phyloP scores from a whole-genome alignment of 2,888 invertebrate species.

The Microchrysa polita region DNA sequence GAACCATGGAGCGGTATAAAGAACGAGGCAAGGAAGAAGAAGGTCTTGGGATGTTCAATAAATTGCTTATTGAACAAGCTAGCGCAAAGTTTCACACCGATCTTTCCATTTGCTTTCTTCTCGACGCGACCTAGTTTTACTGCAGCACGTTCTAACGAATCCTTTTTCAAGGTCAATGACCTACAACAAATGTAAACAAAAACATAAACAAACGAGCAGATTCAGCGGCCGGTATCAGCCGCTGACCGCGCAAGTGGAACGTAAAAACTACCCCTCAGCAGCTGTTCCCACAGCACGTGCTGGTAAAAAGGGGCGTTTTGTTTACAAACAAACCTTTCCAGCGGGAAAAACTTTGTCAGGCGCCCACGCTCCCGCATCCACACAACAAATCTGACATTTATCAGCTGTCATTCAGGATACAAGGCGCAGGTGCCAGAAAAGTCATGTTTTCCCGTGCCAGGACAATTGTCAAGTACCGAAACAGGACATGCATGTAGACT shows the following conservation, averaged over 20 bases:
- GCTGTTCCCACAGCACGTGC: neutral
- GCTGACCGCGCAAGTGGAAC: neutral
- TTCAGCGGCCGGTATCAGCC: conserved; percentile 25
- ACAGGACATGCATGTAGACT: too few species aligned
- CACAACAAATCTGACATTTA: conserved; percentile 38
- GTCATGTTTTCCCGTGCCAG: neutral
- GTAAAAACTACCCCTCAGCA: neutral
- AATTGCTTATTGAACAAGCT: too few species aligned
- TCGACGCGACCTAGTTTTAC: too few species aligned
- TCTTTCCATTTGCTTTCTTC: too few species aligned
- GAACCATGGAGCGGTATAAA: too few species aligned
- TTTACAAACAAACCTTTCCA: neutral
- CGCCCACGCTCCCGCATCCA: neutral
- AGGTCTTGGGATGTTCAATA: too few species aligned
- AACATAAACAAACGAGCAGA: conserved; percentile 25
- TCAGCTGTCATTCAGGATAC: conserved; percentile 14
- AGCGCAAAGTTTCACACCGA: too few species aligned
- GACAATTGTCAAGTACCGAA: conserved; percentile 2
- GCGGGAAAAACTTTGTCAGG: conserved; percentile 13
- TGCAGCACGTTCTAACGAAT: too few species aligned
- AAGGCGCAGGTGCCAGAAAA: conserved; percentile 15
- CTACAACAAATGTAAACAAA: conserved; percentile 14
- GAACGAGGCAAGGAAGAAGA: too few species aligned
- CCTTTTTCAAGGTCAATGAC: too few species aligned
- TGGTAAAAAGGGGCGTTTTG: neutral